A percentile compares a stretch with the other conserved stretches of the same genome.
phyloP scores from a whole-genome alignment of 1,140 invertebrate genomes.

The Copidosoma floridanum region DNA sequence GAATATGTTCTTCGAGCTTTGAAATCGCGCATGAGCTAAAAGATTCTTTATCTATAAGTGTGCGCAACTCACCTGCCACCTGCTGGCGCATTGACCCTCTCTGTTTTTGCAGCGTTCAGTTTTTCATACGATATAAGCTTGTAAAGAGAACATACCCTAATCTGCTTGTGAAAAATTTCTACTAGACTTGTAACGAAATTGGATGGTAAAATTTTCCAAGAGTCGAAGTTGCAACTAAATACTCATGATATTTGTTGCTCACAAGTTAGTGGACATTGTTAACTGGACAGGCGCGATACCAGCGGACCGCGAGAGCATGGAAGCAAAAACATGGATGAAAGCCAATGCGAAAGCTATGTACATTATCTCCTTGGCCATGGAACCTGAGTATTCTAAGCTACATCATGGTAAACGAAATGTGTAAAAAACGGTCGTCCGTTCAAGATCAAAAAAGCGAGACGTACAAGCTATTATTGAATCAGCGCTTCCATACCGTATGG shows the following conservation, averaged over 20 bases:
- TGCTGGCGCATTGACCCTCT: too few species aligned
- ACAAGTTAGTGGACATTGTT: slow-evolving; percentile 14
- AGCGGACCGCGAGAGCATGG: not conserved
- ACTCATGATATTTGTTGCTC: slow-evolving; percentile 10
- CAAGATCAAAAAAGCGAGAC: slow-evolving; percentile 41
- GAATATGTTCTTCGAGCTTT: too few species aligned
- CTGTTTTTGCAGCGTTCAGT: too few species aligned
- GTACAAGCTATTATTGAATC: slow-evolving; percentile 32
- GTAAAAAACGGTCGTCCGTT: slow-evolving; percentile 33
- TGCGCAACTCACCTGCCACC: too few species aligned
- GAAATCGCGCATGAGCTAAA: too few species aligned
- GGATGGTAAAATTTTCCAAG: slow-evolving; percentile 22
- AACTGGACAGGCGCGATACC: not conserved
- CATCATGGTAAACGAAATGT: slow-evolving; percentile 38
- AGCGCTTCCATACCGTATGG: slow-evolving; percentile 33
- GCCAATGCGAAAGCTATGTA: slow-evolving; percentile 30
- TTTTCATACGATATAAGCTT: too few species aligned
- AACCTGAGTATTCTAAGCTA: slow-evolving; percentile 33
- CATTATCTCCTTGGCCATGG: slow-evolving; percentile 29
- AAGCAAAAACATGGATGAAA: slow-evolving; percentile 26
- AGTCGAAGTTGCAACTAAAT: slow-evolving; percentile 23
- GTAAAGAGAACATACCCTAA: too few species aligned
- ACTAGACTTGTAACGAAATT: slow-evolving; percentile 8
- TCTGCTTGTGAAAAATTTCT: too few species aligned
- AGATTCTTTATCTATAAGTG: too few species aligned